Evolutionary conservation across 1,140 invertebrate species (phyloP).

Genomic region (Streblospio benedicti): DNA sequence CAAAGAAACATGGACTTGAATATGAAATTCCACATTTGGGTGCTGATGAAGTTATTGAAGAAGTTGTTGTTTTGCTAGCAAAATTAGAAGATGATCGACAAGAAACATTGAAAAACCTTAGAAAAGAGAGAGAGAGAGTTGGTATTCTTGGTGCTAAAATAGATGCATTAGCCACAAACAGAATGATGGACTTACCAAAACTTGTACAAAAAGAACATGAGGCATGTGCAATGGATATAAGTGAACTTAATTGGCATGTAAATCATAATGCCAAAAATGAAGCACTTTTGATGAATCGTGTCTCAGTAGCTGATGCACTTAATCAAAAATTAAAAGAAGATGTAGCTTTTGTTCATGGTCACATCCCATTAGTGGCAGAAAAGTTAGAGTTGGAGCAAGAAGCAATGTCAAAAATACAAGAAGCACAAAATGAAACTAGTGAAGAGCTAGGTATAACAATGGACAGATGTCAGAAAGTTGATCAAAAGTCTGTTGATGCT

Average conservation of each 20-base stretch:
- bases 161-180: constrained; percentile 29
- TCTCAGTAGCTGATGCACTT: constrained; percentile 29
- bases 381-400: constrained; percentile 39
- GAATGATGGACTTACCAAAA: constrained; percentile 33
- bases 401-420: constrained; percentile 40
- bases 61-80: constrained; percentile 36
- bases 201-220: constrained; percentile 44
- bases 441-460: constrained; percentile 37
- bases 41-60: constrained; percentile 39
- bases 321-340: constrained; percentile 39
- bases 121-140: constrained; percentile 29
- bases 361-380: constrained; percentile 41
- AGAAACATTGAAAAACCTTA: constrained; percentile 28
- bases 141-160: constrained; percentile 30
- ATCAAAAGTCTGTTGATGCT: constrained; percentile 34
- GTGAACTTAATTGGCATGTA: constrained; percentile 41
- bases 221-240: constrained; percentile 37
- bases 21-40: constrained; percentile 35
- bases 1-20: not conserved
- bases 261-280: constrained; percentile 30
- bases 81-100: constrained; percentile 36
- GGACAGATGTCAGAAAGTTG: constrained; percentile 32
- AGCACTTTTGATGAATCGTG: constrained; percentile 28
- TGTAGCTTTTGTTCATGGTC: constrained; percentile 38
- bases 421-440: constrained; percentile 40